A percentile compares a stretch with the other conserved stretches of the same genome.
These are phyloP conservation scores for Drosophila melanosoma DNA, from an alignment of 2,888 invertebrate genomes.

Conservation along the genomic window DNA sequence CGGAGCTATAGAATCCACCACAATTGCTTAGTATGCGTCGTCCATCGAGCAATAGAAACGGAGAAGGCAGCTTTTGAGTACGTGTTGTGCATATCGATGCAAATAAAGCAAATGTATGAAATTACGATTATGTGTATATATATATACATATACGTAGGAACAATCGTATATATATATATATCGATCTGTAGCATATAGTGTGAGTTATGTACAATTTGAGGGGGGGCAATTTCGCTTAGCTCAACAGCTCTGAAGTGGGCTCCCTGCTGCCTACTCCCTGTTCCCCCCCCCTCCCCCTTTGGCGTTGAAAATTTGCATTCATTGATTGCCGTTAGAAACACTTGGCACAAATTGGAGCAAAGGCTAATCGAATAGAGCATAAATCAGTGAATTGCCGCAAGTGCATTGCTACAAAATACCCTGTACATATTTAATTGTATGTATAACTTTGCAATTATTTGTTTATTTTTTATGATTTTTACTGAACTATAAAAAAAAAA, in stretches of 20 bases:
- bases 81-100: constrained; percentile 30
- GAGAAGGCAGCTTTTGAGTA: constrained; percentile 25
- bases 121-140: constrained; percentile 7
- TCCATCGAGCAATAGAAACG: constrained; percentile 44
- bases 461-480: not conserved
- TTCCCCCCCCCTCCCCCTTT: constrained; percentile 17
- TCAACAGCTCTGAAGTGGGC: not conserved
- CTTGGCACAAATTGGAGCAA: constrained; percentile 48
- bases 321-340: constrained; percentile 56
- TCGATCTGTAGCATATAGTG: constrained; percentile 14
- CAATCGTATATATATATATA: constrained; percentile 15
- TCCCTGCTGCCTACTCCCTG: constrained; percentile 18
- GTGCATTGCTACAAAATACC: not conserved
- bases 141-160: constrained; percentile 4
- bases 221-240: not conserved
- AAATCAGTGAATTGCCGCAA: constrained; percentile 3
- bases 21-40: constrained; percentile 44
- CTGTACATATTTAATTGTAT: not conserved
- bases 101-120: constrained; percentile 11
- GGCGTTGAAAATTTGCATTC: constrained; percentile 51
- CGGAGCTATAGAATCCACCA: constrained; percentile 8
- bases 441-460: not conserved
- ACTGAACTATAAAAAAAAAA: not conserved
- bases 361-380: constrained; percentile 13
- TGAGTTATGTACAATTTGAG: constrained; percentile 18